Conservation (phyloP, 1,140 invertebrate species). For the Drosophila tristis region DNA sequence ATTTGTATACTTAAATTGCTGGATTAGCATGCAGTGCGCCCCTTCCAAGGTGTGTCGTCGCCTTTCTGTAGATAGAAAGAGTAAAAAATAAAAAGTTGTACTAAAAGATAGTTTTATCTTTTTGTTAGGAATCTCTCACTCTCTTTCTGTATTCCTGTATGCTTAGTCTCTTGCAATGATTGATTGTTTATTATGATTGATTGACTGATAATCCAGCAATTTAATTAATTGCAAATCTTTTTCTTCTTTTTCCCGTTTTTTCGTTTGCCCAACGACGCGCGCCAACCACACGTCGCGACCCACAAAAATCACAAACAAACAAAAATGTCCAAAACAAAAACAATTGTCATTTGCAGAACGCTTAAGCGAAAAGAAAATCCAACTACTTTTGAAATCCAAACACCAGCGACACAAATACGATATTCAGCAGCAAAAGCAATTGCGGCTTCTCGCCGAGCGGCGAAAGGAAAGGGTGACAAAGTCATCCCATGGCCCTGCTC, state of each 20-base stretch:
- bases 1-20: constrained; percentile 65
- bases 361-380: constrained; percentile 71
- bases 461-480: constrained; percentile 1
- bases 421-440: constrained; percentile 26
- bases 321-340: constrained; percentile 40
- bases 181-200: constrained; percentile 44
- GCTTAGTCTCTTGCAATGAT: constrained; percentile 40
- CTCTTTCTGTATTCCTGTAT: constrained; percentile 11
- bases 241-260: constrained; percentile 74
- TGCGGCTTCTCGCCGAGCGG: constrained; percentile 32
- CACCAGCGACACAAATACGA: constrained; percentile 66
- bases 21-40: constrained; percentile 58
- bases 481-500: neutral
- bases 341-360: constrained; percentile 82
- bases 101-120: constrained; percentile 4
- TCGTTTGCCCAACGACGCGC: constrained; percentile 68
- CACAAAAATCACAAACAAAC: constrained; percentile 33
- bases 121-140: constrained; percentile 6
- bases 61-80: constrained; percentile 38
- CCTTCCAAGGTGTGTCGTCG: constrained; percentile 66
- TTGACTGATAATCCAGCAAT: constrained; percentile 76
- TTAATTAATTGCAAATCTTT: constrained; percentile 80
- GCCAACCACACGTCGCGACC: constrained; percentile 20
- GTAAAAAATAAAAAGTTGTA: neutral
- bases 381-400: constrained; percentile 68